These are phyloP conservation scores for Thalassoma bifasciatum DNA, from an alignment of 2,113 vertebrate species.

Conservation along the genomic window DNA sequence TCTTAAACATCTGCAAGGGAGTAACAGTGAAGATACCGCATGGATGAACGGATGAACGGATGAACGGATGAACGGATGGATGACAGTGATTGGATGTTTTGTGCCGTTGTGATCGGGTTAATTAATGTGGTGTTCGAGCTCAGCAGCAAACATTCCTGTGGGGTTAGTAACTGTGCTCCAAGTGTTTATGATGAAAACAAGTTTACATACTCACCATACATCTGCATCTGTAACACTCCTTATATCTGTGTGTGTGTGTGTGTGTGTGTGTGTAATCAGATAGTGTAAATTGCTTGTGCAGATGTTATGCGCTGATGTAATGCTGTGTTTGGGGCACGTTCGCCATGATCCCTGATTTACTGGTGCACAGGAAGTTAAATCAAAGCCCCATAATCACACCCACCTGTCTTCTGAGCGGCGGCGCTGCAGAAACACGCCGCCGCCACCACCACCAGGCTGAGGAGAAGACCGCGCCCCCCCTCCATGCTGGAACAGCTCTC, in stretches of 20 bases:
- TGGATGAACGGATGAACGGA: too few relatives aligned
- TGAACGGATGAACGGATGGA: too few relatives aligned
- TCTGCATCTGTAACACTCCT: too few relatives aligned
- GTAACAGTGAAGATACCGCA: too few relatives aligned
- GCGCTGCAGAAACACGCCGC: slow-evolving; percentile 53
- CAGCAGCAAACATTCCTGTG: slow-evolving; percentile 15
- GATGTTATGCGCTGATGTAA: slow-evolving; percentile 20
- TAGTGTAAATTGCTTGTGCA: neutral
- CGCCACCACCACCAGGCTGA: slow-evolving; percentile 49
- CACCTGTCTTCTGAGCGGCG: slow-evolving; percentile 66
- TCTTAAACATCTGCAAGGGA: too few relatives aligned
- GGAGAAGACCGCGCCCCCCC: slow-evolving; percentile 44
- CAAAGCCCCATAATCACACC: slow-evolving; percentile 46
- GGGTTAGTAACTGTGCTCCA: slow-evolving; percentile 30
- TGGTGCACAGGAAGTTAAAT: slow-evolving; percentile 38
- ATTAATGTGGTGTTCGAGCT: neutral
- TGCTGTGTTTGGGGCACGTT: neutral
- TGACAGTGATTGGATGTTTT: neutral
- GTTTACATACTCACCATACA: too few relatives aligned
- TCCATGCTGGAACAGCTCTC: slow-evolving; percentile 52
- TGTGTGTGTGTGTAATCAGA: neutral
- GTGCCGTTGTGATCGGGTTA: neutral
- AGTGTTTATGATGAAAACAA: too few relatives aligned
- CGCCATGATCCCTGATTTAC: neutral
- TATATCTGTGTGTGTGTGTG: too few relatives aligned